A percentile compares a stretch with the other conserved stretches of the same genome.
Conservation (phyloP, 2,888 invertebrate genomes). For the Brassicogethes aeneus region DNA sequence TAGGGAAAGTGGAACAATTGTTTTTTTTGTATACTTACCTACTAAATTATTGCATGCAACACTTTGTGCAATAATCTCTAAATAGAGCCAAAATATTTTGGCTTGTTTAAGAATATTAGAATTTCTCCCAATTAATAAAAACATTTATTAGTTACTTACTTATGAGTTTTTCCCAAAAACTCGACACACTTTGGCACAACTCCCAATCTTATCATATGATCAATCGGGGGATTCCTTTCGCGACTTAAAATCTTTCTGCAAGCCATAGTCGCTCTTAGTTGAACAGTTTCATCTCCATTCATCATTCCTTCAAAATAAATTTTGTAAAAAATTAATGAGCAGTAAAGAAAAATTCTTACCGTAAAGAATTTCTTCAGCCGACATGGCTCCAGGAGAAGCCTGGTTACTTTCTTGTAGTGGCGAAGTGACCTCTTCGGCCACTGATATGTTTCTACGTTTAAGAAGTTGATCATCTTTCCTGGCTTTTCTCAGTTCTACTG, state of each 20-base stretch:
- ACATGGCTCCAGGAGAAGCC: conserved; percentile 41
- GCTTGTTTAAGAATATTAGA: too few relatives aligned
- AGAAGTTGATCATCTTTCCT: conserved; percentile 89
- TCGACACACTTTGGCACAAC: conserved; percentile 75
- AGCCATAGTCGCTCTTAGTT: conserved; percentile 66
- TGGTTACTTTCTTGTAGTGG: conserved; percentile 45
- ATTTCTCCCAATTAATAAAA: too few relatives aligned
- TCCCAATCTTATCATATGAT: conserved; percentile 72
- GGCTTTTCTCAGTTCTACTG: conserved; percentile 85
- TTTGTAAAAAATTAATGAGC: background rate
- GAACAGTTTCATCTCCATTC: conserved; percentile 51
- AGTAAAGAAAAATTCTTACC: too few relatives aligned
- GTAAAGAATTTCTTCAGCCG: conserved; percentile 63
- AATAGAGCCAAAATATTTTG: too few relatives aligned
- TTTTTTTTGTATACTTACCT: too few relatives aligned
- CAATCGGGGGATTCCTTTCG: conserved; percentile 86
- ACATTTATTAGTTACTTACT: conserved; percentile 45
- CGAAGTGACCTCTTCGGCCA: conserved; percentile 45
- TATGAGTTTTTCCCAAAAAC: conserved; percentile 60
- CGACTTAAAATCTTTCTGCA: conserved; percentile 82
- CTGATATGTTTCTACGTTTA: conserved; percentile 77
- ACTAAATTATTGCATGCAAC: too few relatives aligned
- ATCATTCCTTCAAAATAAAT: conserved; percentile 49
- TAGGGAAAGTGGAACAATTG: too few relatives aligned
- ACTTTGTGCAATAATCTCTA: too few relatives aligned